Base-by-base conservation (phyloP, 1,140 invertebrate genomes). In the Drosophila mauritiana region DNA sequence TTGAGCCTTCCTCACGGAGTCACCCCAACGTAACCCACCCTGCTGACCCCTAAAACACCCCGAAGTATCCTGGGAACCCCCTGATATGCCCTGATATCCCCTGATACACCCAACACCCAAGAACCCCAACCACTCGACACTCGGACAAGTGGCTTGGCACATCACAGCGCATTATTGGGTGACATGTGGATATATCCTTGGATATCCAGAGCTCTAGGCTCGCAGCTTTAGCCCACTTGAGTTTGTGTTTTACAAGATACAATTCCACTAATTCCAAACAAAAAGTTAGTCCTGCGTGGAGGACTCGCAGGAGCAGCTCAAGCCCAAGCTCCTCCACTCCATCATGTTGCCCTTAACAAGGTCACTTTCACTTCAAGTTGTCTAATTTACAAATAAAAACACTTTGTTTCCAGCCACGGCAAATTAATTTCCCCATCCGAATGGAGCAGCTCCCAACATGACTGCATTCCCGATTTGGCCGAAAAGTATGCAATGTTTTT, bases 211-310 rank as follows among this genome's bases (percentile, higher is more conserved):
- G 80, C 80, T 81, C 74, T 88, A 82, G 83, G 83, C 84, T 75
- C 86, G 80, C 78, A 88, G 83, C 70, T 68, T 80, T 84, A 72
- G 82, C 82, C 82, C 79, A 64, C 82, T 86, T 86, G 83, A 86
- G 84, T 88, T 86, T 82, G 82, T 86, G 84, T 88, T 86, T 83
- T 86, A 86, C 82, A 88, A 88, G 83, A 88, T 83, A 88, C 82
- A 86, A 86, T 88, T 88, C 80, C 73, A 73, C 84, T 85, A 85
- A 85, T 88, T 85, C 83, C 82, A 82, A 85, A 88, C 78, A 85
- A 85, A 75, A 85, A 85, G 82, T 85, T 85, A 88, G 83, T 88
- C 82, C 69, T 82, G 78, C 78, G 64, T 88, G 83, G 65, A 31
- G 31, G 74, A 86, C 74, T 80, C 74, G 15, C 10, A 12, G 42